Conservation (phyloP, 2,113 vertebrate genomes). For the Myrmecobius fasciatus region DNA sequence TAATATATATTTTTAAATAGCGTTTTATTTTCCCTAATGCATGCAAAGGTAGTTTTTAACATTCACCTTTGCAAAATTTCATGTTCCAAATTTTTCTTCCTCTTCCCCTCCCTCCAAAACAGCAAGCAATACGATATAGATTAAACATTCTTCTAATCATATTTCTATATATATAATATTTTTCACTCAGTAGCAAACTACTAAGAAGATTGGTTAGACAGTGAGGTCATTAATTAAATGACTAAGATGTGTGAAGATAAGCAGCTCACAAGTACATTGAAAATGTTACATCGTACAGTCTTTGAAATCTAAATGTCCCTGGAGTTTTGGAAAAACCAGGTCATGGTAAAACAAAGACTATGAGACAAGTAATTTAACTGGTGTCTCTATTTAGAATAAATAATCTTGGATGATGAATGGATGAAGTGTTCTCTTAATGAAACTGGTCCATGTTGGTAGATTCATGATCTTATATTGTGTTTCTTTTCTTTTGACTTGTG, state of each 20-base stretch:
- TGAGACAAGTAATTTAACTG: fast-evolving
- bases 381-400: not conserved
- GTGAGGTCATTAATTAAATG: not conserved
- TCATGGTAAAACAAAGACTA: not conserved
- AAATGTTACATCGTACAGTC: fast-evolving
- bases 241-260: not conserved
- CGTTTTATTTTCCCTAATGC: too few relatives aligned
- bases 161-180: not conserved
- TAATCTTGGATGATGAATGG: fast-evolving
- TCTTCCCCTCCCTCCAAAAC: too few relatives aligned
- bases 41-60: too few relatives aligned
- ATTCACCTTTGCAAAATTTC: too few relatives aligned
- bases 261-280: not conserved
- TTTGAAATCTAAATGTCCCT: not conserved
- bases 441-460: not conserved
- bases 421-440: not conserved
- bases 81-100: too few relatives aligned
- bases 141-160: too few relatives aligned
- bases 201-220: not conserved
- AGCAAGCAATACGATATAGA: too few relatives aligned
- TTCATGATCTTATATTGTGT: constrained; percentile 19
- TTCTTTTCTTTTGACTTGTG: constrained; percentile 57
- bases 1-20: not conserved
- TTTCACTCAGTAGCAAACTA: not conserved
- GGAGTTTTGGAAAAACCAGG: not conserved